These are phyloP conservation scores for Onthophagus taurus DNA, from an alignment of 1,140 invertebrate species.

Conservation along the genomic window DNA sequence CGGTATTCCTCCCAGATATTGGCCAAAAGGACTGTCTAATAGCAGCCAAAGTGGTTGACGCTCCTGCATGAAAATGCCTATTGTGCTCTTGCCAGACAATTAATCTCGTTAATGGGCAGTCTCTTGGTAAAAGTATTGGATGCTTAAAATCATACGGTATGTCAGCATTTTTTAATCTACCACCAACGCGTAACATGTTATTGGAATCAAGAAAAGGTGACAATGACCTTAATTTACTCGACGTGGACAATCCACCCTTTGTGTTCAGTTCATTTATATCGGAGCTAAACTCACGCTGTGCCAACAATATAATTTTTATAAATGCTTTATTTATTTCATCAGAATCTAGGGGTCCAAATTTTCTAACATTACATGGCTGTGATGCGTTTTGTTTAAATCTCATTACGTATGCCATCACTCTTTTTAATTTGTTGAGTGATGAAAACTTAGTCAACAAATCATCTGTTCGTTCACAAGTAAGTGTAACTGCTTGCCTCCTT, in stretches of 20 bases:
- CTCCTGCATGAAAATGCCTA: not conserved
- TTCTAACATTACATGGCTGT: not conserved
- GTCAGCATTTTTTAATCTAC: not conserved
- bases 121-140: not conserved
- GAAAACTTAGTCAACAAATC: not conserved
- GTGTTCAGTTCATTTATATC: not conserved
- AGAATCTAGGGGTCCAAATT: not conserved
- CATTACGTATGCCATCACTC: not conserved
- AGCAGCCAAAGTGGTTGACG: not conserved
- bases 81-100: not conserved
- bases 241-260: not conserved
- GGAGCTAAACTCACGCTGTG: not conserved
- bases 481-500: no score
- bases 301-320: not conserved
- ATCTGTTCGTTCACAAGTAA: no score
- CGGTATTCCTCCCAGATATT: not conserved
- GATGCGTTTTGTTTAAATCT: not conserved
- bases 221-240: not conserved
- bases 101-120: not conserved
- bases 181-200: conserved; percentile 6
- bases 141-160: not conserved
- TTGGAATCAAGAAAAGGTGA: not conserved
- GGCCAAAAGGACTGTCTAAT: not conserved
- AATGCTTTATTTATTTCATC: conserved; percentile 1
- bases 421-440: not conserved